Percentiles rank a stretch among this genome's conserved stretches.
Conservation (phyloP, 1,140 invertebrate species). For the Callitettix versicolor region DNA sequence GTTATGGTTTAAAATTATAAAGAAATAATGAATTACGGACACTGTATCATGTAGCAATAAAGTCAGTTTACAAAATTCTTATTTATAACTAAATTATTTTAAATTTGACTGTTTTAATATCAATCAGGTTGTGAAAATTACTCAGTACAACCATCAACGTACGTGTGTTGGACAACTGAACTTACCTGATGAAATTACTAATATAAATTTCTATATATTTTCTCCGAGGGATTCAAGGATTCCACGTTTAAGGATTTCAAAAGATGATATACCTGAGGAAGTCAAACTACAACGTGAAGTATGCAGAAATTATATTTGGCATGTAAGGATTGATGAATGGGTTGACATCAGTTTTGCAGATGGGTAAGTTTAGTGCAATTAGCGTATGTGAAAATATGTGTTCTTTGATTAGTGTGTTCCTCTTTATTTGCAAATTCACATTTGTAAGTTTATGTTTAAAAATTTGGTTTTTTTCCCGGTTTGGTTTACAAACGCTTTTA, state of each 20-base stretch:
- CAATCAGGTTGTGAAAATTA: conserved; percentile 14
- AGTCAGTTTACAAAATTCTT: no score
- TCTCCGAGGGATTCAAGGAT: conserved; percentile 59
- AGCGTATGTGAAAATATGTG: no score
- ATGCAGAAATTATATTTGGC: conserved; percentile 51
- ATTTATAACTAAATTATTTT: no score
- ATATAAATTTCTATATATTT: conserved; percentile 45
- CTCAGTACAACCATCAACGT: conserved; percentile 44
- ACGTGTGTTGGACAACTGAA: conserved; percentile 54
- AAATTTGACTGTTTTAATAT: not conserved
- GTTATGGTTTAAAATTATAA: no score
- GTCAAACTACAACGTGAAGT: conserved; percentile 32
- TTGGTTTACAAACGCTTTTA: no score
- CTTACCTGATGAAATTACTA: conserved; percentile 43
- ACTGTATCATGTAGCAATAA: no score
- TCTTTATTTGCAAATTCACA: no score
- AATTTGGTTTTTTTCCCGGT: no score
- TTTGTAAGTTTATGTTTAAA: no score
- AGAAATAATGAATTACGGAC: no score
- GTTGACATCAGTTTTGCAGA: conserved; percentile 36
- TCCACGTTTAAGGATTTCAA: conserved; percentile 55
- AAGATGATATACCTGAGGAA: conserved; percentile 45
- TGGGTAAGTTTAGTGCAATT: conserved; percentile 43
- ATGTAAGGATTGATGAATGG: conserved; percentile 57
- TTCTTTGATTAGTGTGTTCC: no score